phyloP scores from a whole-genome alignment of 2,888 invertebrate species.

The Allolobophora icterica region DNA sequence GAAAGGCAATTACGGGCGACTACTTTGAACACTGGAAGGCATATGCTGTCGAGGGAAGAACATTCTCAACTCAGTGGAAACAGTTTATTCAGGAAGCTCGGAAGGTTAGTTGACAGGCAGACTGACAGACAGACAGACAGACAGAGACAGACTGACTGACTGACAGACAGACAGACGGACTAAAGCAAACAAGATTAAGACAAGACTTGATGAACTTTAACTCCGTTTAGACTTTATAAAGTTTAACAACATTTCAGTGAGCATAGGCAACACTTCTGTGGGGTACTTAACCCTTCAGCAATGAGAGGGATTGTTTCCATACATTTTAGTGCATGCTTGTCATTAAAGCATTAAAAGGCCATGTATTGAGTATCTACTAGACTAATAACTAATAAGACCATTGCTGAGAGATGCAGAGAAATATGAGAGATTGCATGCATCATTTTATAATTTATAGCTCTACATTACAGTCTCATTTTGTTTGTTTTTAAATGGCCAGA shows the following conservation, averaged over 20 bases:
- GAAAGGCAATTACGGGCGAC: constrained; percentile 69
- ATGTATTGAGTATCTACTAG: neutral
- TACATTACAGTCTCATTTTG: neutral
- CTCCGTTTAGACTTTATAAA: neutral
- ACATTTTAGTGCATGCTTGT: no score
- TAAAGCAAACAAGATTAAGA: neutral
- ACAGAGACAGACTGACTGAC: neutral
- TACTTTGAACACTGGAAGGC: constrained; percentile 78
- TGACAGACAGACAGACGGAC: neutral
- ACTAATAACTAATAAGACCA: neutral
- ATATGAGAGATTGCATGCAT: neutral
- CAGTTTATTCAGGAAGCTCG: constrained; percentile 72
- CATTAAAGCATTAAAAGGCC: no score
- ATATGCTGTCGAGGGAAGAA: constrained; percentile 70
- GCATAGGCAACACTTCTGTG: neutral
- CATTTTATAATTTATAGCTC: neutral
- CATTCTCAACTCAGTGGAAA: constrained; percentile 68
- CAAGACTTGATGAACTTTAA: neutral
- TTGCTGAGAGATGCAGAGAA: neutral
- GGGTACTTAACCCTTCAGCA: no score
- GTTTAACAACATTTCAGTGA: neutral
- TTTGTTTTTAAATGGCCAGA: neutral
- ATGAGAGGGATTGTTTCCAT: no score
- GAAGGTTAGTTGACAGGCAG: constrained; percentile 68
- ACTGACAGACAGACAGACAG: neutral